Evolutionary conservation across 1,140 invertebrate species (phyloP), one percentile per base, ranked within the genome.

Genomic region (Hyles vespertilio): DNA sequence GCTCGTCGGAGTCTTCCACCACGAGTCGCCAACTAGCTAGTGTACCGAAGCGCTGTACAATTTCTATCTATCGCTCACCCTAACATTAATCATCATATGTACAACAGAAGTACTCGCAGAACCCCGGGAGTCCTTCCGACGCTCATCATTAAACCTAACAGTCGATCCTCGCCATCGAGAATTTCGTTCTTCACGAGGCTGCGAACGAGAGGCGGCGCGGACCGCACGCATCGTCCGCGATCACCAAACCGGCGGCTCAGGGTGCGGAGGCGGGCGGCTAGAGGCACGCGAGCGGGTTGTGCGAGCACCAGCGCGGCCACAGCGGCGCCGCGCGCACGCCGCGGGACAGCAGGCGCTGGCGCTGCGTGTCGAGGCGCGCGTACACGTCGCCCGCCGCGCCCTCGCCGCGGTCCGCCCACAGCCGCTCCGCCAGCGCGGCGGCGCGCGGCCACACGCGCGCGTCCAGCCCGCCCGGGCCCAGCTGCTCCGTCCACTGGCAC

Each of bases 231-330:
- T 22, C 22, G 22, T 22, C 22, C 22, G 22, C 22, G 22, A 22
- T 22, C 22, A 22, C 0, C 22, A 22, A 22, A 22, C 22, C 2
- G 22, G 22, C 22, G 22, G 22, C 22, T 22, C 22, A 22, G 22
- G 3, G 48, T 6, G 46, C 49, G 51, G 9, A 50, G 32, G 32
- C n/a, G 2, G 52, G 3, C 22, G 47, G 63, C 73, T 87, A 88
- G 82, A 94, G 92, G 82, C 93, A 94, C 82, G 93, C 92, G 67
- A 93, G 91, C 48, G 93, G 93, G 80, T 95, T 95, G 67, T 94
- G 92, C 11, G 90, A 90, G 77, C 94, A 95, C 93, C 94, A 95
- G 55, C 92, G 90, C 2, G 94, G 94, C 92, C 94, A 94, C 69
- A 95, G 89, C 3, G 93, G 91, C 68, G 94, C 94, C 0, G 93